Evolutionary conservation across 2,888 invertebrate species (phyloP).

Genomic region (Ctena decussata): DNA sequence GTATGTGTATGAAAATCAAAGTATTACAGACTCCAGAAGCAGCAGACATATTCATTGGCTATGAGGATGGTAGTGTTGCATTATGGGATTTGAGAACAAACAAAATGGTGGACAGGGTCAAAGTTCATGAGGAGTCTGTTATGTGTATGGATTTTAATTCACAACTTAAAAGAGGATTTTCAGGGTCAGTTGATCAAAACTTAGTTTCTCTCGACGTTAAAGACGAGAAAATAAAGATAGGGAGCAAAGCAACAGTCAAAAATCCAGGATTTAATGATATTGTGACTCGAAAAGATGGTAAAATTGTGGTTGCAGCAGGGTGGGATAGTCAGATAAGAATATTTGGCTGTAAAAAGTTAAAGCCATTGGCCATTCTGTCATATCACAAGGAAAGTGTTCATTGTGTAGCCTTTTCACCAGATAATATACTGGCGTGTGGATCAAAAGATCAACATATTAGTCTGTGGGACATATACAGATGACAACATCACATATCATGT

Average conservation of each 20-base stretch:
- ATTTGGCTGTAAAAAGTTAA: constrained; percentile 78
- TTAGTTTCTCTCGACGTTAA: constrained; percentile 66
- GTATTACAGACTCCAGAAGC: neutral
- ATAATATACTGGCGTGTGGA: constrained; percentile 79
- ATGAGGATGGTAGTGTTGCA: constrained; percentile 79
- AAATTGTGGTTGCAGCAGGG: constrained; percentile 80
- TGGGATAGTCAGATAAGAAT: constrained; percentile 82
- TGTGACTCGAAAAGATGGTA: constrained; percentile 76
- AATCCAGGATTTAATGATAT: constrained; percentile 79
- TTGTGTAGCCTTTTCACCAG: constrained; percentile 76
- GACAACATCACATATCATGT: too few species aligned
- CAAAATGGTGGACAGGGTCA: constrained; percentile 55
- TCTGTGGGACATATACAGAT: constrained; percentile 83
- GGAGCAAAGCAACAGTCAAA: constrained; percentile 21
- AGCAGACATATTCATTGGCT: constrained; percentile 69
- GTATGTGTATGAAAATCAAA: constrained; percentile 79
- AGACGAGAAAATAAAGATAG: constrained; percentile 40
- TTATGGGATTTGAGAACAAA: constrained; percentile 74
- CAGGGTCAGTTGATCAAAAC: constrained; percentile 74
- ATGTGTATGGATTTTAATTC: constrained; percentile 75
- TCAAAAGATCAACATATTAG: constrained; percentile 81
- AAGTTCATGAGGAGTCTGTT: constrained; percentile 71
- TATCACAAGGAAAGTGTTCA: constrained; percentile 81
- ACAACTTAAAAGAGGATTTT: constrained; percentile 61
- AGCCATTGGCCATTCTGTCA: constrained; percentile 81